Conservation (phyloP, 2,113 vertebrate genomes). For the Poeciliopsis turrubarensis region DNA sequence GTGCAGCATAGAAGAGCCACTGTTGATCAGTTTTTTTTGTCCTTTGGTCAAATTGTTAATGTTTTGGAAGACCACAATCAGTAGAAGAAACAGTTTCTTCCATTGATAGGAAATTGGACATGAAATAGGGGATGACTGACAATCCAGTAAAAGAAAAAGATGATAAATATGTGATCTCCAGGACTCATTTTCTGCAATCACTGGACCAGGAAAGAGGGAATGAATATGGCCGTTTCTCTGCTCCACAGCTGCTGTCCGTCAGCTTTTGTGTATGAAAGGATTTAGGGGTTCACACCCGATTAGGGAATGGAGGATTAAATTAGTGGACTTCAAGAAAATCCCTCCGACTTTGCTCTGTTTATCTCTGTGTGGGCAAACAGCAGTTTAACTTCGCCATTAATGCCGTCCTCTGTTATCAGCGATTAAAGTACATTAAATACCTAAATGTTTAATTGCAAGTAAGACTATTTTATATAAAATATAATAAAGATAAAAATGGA, state of each 20-base stretch:
- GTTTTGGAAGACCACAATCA: neutral
- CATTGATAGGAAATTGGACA: constrained; percentile 13
- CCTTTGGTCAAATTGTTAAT: constrained; percentile 1
- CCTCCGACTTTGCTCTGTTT: constrained; percentile 59
- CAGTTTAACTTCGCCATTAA: constrained; percentile 49
- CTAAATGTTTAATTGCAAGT: constrained; percentile 51
- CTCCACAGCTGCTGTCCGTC: constrained; percentile 69
- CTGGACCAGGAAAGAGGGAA: constrained; percentile 35
- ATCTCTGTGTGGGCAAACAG: constrained; percentile 62
- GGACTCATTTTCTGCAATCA: constrained; percentile 21
- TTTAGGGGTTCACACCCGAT: constrained; percentile 80
- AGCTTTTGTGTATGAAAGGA: constrained; percentile 69
- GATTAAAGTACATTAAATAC: constrained; percentile 50
- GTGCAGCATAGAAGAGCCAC: neutral
- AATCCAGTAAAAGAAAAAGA: constrained; percentile 15
- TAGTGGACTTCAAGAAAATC: constrained; percentile 77
- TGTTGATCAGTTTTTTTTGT: constrained; percentile 12
- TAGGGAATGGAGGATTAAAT: constrained; percentile 77
- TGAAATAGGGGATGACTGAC: constrained; percentile 40
- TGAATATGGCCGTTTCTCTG: constrained; percentile 53
- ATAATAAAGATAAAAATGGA: no score
- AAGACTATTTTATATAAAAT: constrained; percentile 1
- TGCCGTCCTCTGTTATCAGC: constrained; percentile 26
- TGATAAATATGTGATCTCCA: constrained; percentile 24
- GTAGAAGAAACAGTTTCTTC: neutral